phyloP scores from a whole-genome alignment of 2,113 vertebrate genomes.

The Poeciliopsis retropinna region DNA sequence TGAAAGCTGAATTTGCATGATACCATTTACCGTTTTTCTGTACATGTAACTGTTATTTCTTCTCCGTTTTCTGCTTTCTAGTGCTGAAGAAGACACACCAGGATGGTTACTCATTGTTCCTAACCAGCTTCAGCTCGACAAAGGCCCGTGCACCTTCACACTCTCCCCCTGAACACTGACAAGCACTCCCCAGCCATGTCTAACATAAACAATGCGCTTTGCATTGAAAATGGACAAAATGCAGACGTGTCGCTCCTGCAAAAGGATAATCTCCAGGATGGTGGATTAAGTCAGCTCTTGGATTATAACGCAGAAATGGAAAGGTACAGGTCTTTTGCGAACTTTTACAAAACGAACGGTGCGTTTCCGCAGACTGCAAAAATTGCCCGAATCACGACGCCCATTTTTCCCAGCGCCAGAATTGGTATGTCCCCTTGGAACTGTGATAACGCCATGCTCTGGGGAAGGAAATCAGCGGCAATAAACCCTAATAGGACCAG shows the following conservation, averaged over 20 bases:
- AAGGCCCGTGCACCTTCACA: slow-evolving; percentile 62
- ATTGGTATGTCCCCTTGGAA: slow-evolving; percentile 96
- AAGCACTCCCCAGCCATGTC: slow-evolving; percentile 78
- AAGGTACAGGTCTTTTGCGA: slow-evolving; percentile 94
- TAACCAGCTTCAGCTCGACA: slow-evolving; percentile 73
- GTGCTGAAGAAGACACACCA: slow-evolving; percentile 73
- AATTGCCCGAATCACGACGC: slow-evolving; percentile 94
- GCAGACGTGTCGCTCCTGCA: slow-evolving; percentile 90
- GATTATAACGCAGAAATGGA: slow-evolving; percentile 98
- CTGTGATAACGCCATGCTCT: slow-evolving; percentile 91
- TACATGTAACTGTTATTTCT: slow-evolving; percentile 73
- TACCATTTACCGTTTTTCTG: slow-evolving; percentile 47
- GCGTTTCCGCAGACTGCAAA: slow-evolving; percentile 94
- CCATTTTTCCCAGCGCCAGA: slow-evolving; percentile 93
- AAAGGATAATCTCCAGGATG: slow-evolving; percentile 94
- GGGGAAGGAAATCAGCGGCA: slow-evolving; percentile 86
- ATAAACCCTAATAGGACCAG: slow-evolving; percentile 89
- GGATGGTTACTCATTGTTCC: slow-evolving; percentile 77
- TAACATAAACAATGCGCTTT: slow-evolving; percentile 92
- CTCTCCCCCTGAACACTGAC: slow-evolving; percentile 60
- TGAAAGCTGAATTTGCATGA: slow-evolving; percentile 28
- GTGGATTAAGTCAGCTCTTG: slow-evolving; percentile 93
- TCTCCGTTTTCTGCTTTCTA: slow-evolving; percentile 67
- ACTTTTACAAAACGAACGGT: slow-evolving; percentile 94
- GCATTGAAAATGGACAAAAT: slow-evolving; percentile 90